These are phyloP conservation scores for Alouatta palliata DNA, from an alignment of 2,113 vertebrate species.

Conservation along the genomic window DNA sequence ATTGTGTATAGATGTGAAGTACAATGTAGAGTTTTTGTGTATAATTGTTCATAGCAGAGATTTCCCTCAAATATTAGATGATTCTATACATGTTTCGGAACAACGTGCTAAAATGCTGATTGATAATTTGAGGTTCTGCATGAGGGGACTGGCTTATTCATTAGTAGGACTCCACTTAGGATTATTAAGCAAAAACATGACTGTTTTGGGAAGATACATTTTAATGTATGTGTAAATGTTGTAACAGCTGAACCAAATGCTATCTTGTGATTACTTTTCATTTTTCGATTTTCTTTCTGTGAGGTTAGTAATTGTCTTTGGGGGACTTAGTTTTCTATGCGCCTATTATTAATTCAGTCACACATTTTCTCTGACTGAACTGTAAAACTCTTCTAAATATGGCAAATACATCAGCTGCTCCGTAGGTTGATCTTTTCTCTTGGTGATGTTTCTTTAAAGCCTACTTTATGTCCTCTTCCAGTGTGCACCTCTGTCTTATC, in stretches of 20 bases:
- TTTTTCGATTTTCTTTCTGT: background rate
- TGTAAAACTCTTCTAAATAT: background rate
- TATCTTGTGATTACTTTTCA: background rate
- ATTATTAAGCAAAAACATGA: background rate
- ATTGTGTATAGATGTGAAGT: background rate
- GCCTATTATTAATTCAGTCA: background rate
- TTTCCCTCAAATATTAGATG: background rate
- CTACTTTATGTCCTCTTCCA: no score
- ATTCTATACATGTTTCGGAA: background rate
- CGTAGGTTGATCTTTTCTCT: background rate
- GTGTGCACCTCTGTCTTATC: background rate
- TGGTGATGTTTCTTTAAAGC: no score
- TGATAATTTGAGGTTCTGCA: background rate
- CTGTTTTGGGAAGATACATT: background rate
- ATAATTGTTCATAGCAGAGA: background rate
- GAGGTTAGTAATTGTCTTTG: background rate
- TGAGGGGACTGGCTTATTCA: background rate
- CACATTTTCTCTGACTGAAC: background rate
- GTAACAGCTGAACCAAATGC: background rate
- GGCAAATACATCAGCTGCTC: background rate
- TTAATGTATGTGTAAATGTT: background rate
- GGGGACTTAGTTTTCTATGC: background rate
- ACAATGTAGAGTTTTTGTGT: background rate
- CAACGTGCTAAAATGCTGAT: background rate
- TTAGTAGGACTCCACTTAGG: background rate